Evolutionary conservation across 1,140 invertebrate genomes (phyloP).

Genomic region (Uloborus diversus): DNA sequence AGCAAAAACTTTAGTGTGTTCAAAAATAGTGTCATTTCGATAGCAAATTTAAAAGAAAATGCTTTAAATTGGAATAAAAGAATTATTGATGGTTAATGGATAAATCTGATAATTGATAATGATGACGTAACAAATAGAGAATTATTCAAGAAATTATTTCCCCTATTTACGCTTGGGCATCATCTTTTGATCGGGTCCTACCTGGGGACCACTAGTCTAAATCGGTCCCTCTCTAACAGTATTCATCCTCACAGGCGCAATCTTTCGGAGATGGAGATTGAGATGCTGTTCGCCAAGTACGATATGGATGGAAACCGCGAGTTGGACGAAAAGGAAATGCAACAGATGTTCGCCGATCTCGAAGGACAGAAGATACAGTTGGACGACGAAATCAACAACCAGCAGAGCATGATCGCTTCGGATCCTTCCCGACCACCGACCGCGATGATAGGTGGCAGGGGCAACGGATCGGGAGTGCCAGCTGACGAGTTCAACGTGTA

Average conservation of each 20-base stretch:
- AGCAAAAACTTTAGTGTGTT: no score
- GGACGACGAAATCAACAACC: constrained; percentile 61
- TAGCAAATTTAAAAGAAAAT: no score
- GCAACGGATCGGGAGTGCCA: constrained; percentile 22
- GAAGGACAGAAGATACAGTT: constrained; percentile 63
- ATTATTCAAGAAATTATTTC: no score
- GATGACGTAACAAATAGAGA: no score
- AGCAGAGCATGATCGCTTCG: constrained; percentile 54
- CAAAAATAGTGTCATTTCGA: no score
- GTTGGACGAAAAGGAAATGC: constrained; percentile 68
- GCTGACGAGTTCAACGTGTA: constrained; percentile 51
- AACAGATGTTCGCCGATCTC: constrained; percentile 64
- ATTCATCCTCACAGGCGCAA: constrained; percentile 64
- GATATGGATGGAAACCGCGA: constrained; percentile 71
- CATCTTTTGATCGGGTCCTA: neutral
- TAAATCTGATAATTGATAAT: no score
- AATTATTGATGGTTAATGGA: no score
- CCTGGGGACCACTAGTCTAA: no score
- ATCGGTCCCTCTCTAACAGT: no score
- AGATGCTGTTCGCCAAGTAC: constrained; percentile 75
- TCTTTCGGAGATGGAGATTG: constrained; percentile 75
- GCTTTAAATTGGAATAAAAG: no score
- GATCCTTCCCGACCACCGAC: constrained; percentile 17
- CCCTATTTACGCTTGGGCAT: no score
- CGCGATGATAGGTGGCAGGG: neutral